These are phyloP conservation scores for Anguilla rostrata DNA, from an alignment of 2,113 vertebrate species.

Conservation along the genomic window DNA sequence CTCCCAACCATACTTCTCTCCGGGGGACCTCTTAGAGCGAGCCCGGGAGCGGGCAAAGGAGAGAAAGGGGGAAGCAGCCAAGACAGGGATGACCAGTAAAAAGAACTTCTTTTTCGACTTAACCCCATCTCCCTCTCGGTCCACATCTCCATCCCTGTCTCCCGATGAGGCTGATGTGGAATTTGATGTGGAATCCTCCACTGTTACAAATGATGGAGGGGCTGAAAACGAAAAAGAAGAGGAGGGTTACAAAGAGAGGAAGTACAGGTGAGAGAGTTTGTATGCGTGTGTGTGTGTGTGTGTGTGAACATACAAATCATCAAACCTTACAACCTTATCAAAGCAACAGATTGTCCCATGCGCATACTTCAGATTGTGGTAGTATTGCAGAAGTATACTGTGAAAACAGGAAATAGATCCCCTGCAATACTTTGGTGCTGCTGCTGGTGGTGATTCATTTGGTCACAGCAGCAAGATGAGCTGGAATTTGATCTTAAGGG, in stretches of 20 bases:
- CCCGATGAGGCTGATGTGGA: constrained; percentile 52
- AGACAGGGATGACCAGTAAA: neutral
- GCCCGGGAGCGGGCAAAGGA: constrained; percentile 55
- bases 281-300: constrained; percentile 36
- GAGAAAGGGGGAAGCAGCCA: constrained; percentile 34
- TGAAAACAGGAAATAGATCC: too few species aligned
- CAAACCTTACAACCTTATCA: too few species aligned
- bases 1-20: constrained; percentile 27
- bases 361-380: too few species aligned
- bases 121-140: constrained; percentile 35
- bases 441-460: too few species aligned
- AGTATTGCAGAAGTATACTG: too few species aligned
- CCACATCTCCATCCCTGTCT: constrained; percentile 37
- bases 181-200: constrained; percentile 34
- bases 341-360: too few species aligned
- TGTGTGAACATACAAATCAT: neutral
- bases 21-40: constrained; percentile 55
- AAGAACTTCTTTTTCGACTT: constrained; percentile 5
- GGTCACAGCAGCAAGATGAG: too few species aligned
- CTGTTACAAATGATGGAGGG: constrained; percentile 34
- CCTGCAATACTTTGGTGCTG: too few species aligned
- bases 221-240: constrained; percentile 57
- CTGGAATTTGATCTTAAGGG: too few species aligned
- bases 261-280: constrained; percentile 54
- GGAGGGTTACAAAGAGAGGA: constrained; percentile 55